Base-by-base conservation (phyloP, 1,140 invertebrate genomes). In the Aphelinus certus region DNA sequence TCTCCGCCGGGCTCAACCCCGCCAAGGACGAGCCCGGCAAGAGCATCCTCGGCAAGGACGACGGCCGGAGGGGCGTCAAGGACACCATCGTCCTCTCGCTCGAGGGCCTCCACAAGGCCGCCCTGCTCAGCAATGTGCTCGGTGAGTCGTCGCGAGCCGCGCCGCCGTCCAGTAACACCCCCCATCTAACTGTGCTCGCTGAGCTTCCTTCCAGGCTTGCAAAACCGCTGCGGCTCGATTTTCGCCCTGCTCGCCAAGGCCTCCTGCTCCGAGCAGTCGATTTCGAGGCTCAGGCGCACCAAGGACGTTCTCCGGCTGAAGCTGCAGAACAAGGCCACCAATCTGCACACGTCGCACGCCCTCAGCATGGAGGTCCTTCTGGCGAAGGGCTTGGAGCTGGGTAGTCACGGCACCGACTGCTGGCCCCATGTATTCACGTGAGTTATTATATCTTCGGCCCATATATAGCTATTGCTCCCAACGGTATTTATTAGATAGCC, bases 381-480 rank as follows among this genome's bases (percentile, higher is more conserved):
- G 10, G 89, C 89, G 81, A 91, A 92, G 79, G 96, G 96, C 46
- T 87, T 98, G 49, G 96, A 97, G 84, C 89, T 98, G 49, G 96
- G 95, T 3, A 96, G 95, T 75, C 96, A 97, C 82, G 94, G 95
- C 47, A 91, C 94, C 56, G 95, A 97, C 75, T 97, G 96, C 82
- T 98, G 97, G 97, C 93, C 93, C 53, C 95, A 97, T 84, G 94
- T 98, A 72, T 97, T 98, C 83, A 93, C 93, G 85, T 96, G 92
- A 83, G 81, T 76, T 2, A 73, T 43, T 56, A 51, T 7, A 55
- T 51, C 26, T 53, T 4, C 3, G 4, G 9, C 51, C 9, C 9
- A 6, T 53, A 53, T 53, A 53, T 0, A 53, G 9, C 51, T 6
- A 53, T 6, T 9, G 0, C 4, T 53, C 51, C 2, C 26, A 9